phyloP scores from a whole-genome alignment of 1,140 invertebrate genomes.

The Lepidurus arcticus region DNA sequence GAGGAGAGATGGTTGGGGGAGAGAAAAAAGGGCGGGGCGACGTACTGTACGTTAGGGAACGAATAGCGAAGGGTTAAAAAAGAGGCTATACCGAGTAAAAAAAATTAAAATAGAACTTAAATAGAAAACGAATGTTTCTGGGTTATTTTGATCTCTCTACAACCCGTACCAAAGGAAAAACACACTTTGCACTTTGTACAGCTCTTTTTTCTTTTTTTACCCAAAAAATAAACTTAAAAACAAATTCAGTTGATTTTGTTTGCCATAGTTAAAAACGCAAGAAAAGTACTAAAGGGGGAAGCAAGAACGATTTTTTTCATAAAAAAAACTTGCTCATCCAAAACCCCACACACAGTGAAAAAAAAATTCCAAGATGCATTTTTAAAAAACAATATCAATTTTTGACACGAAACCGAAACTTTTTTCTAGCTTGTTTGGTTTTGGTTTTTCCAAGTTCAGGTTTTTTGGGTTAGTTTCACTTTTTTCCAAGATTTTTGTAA shows the following conservation, averaged over 20 bases:
- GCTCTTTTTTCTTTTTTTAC: not conserved
- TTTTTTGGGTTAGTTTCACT: too few relatives aligned
- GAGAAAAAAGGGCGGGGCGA: not conserved
- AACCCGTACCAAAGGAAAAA: slow-evolving; percentile 1
- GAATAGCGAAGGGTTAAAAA: not conserved
- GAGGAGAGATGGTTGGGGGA: not conserved
- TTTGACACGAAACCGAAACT: not conserved
- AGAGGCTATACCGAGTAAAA: not conserved
- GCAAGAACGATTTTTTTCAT: not conserved
- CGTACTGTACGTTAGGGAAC: not conserved
- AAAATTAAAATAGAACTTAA: not conserved
- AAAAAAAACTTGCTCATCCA: not conserved
- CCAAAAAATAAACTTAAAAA: not conserved
- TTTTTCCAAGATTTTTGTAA: too few relatives aligned
- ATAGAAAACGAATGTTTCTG: not conserved
- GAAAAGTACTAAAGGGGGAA: not conserved
- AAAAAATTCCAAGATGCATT: not conserved
- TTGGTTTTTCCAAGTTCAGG: too few relatives aligned
- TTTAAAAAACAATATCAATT: not conserved
- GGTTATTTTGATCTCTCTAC: slow-evolving; percentile 1
- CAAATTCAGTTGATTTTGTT: not conserved
- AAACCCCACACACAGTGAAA: slow-evolving; percentile 7
- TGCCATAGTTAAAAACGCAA: not conserved
- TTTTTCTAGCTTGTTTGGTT: too few relatives aligned
- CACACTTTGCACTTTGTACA: slow-evolving; percentile 22